These are phyloP conservation scores for Emberiza fucata DNA, from an alignment of 2,113 vertebrate species.

Conservation along the genomic window DNA sequence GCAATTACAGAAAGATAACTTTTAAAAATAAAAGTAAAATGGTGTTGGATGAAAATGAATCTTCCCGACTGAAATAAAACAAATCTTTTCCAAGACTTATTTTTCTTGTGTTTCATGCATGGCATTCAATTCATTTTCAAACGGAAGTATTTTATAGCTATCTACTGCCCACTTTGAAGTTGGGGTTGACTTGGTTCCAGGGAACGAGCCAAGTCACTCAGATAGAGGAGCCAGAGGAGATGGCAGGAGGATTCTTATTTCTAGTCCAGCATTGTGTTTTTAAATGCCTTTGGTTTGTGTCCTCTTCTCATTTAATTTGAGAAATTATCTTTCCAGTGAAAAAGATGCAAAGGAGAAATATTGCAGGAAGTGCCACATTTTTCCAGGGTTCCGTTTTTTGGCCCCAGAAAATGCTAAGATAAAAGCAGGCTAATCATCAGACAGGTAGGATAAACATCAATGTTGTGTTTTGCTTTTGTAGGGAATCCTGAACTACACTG, in stretches of 20 bases:
- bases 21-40: slow-evolving; percentile 56
- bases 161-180: slow-evolving; percentile 13
- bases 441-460: neutral
- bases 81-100: neutral
- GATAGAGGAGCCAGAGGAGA: neutral
- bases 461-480: neutral
- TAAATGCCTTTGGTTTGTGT: neutral
- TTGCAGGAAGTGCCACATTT: neutral
- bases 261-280: neutral
- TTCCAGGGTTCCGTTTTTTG: neutral
- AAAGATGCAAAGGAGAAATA: neutral
- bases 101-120: slow-evolving; percentile 11
- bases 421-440: neutral
- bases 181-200: slow-evolving; percentile 8
- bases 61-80: slow-evolving; percentile 9
- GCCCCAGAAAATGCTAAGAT: neutral
- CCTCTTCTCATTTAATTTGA: neutral
- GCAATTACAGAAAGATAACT: slow-evolving; percentile 70
- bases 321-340: neutral
- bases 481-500: neutral
- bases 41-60: slow-evolving; percentile 37
- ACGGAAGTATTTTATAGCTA: slow-evolving; percentile 50
- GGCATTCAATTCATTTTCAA: slow-evolving; percentile 48
- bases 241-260: slow-evolving; percentile 14
- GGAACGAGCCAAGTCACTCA: slow-evolving; percentile 26